These are phyloP conservation scores for Lepidochitona cinerea DNA, from an alignment of 2,888 invertebrate genomes.

Conservation along the genomic window DNA sequence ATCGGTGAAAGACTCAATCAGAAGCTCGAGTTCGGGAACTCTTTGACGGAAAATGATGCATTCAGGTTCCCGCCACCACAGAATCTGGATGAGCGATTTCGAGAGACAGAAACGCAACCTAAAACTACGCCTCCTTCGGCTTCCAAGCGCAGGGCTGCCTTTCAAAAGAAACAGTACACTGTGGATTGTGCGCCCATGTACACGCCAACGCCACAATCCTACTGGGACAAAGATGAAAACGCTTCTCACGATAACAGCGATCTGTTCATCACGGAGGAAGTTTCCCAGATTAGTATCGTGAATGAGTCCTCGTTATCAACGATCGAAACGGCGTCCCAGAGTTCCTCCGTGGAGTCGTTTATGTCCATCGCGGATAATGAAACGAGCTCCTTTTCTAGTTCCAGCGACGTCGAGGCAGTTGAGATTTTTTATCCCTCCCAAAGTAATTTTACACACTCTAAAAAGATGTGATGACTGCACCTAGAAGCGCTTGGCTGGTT, in stretches of 20 bases:
- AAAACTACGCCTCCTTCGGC: not conserved
- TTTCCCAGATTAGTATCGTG: slow-evolving; percentile 40
- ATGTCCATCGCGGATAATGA: slow-evolving; percentile 34
- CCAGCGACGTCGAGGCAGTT: not conserved
- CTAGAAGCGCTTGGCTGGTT: no score
- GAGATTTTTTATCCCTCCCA: not conserved
- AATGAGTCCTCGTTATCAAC: slow-evolving; percentile 29
- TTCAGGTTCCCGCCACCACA: not conserved
- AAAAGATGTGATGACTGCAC: no score
- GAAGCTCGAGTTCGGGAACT: not conserved
- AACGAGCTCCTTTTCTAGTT: not conserved
- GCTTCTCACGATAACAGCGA: not conserved
- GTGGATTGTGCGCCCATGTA: slow-evolving; percentile 1
- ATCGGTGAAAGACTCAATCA: not conserved
- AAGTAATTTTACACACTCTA: no score
- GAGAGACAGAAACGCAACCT: not conserved
- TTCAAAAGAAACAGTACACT: slow-evolving; percentile 3
- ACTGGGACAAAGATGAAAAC: not conserved
- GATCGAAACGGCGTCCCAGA: not conserved
- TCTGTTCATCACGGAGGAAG: slow-evolving; percentile 2
- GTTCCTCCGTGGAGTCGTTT: slow-evolving; percentile 27
- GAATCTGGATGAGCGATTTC: not conserved
- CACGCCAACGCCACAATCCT: not conserved
- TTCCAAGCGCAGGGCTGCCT: not conserved
- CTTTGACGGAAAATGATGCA: not conserved